Base-by-base conservation (phyloP, 2,113 vertebrate species). In the Camelus dromedarius region DNA sequence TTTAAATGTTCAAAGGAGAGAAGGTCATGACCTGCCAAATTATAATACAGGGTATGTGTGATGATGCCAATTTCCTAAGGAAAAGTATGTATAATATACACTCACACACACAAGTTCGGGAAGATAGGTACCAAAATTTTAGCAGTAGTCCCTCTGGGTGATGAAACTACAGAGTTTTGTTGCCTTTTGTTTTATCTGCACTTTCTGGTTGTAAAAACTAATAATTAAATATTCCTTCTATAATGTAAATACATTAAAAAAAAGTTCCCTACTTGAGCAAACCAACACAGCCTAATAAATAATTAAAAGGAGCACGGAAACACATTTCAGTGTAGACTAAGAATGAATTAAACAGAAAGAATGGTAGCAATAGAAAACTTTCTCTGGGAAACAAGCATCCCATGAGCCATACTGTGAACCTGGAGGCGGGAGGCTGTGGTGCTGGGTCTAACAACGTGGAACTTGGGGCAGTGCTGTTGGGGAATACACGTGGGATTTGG, bases 1-100 rank as follows among this genome's bases (percentile, higher is more conserved):
- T 70, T 75, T 89, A 84, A 75, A 46, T 75, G 11, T 77, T 88
- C 60, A 81, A 95, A 84, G 35, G 20, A 86, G 95, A 93, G 52
- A 88, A 91, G 75, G 28, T 56, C 11, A 54, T 95, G 89, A 75
- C 62, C 38, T 84, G 24, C 12, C 12, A 97, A 76, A 7, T 72
- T 72, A 90, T 3, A 89, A 89, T 64, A 54, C 54, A 70, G 8
- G 58, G n/a, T 86, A 46, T 48, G 19, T 90, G 6, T 56, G 32
- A 64, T 10, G 4, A 62, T 56, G 19, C 24, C 26, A 50, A n/a
- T 93, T 85, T 48, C 70, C 24, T 56, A 81, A 66, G 42, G 76
- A 88, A 95, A 89, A 66, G 42, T 30, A 66, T 22, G 16, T 8
- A 30, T 35, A 32, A 35, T 3, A 15, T 1, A 62, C n/a, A 15